phyloP scores from a whole-genome alignment of 2,113 vertebrate species.

The Chamaetylas fuelleborni region DNA sequence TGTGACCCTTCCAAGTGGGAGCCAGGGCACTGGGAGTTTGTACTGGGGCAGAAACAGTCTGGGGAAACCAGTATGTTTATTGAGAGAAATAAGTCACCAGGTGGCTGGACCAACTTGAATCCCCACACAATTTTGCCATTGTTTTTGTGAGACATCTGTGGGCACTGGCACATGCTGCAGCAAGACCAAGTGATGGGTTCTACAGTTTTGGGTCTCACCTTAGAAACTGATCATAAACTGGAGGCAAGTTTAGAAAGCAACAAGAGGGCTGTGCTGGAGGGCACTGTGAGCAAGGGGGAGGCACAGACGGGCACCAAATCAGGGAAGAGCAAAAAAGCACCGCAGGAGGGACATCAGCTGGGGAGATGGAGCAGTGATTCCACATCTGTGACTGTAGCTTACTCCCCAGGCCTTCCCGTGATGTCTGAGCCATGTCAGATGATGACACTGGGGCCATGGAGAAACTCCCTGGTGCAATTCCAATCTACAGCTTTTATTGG shows the following conservation, averaged over 20 bases:
- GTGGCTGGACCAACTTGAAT: neutral
- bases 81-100: neutral
- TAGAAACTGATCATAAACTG: neutral
- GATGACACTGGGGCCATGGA: neutral
- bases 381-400: neutral
- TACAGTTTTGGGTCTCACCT: neutral
- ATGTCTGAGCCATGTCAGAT: neutral
- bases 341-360: neutral
- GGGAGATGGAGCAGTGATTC: neutral
- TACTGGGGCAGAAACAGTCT: neutral
- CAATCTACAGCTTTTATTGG: neutral
- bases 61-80: neutral
- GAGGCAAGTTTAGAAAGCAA: neutral
- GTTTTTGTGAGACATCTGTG: fast-evolving
- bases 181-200: neutral
- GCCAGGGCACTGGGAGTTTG: neutral
- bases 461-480: neutral
- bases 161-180: neutral
- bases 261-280: neutral
- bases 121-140: neutral
- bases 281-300: neutral
- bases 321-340: neutral
- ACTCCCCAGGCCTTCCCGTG: neutral
- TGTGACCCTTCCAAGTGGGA: neutral
- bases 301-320: fast-evolving